Conservation (phyloP, 2,797 vertebrate genomes). For the Gymnodraco acuticeps region DNA sequence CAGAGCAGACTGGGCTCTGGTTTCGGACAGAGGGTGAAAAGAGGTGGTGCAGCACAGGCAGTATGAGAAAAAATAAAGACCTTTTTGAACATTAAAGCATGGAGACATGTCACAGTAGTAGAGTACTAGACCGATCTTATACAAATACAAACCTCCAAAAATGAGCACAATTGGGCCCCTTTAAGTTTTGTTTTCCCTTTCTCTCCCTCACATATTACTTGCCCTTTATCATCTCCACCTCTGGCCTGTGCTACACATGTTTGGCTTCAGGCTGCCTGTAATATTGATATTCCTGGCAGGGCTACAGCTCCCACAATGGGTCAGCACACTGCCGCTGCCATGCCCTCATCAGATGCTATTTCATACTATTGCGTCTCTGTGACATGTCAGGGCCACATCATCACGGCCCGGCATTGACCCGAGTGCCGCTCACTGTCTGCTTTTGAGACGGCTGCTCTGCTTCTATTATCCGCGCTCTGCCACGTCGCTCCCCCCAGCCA, state of each 20-base stretch:
- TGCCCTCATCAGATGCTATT: neutral
- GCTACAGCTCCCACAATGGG: conserved; percentile 47
- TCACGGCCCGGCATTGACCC: conserved; percentile 18
- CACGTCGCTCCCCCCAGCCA: conserved; percentile 21
- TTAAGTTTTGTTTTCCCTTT: conserved; percentile 54
- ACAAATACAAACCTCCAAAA: no score
- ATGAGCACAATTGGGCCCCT: neutral
- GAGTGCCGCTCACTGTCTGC: conserved; percentile 17
- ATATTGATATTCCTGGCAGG: conserved; percentile 47
- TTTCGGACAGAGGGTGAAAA: no score
- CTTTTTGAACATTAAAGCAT: no score
- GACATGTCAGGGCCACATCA: conserved; percentile 39
- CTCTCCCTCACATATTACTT: conserved; percentile 2
- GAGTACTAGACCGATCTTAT: no score
- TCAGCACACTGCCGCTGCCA: neutral
- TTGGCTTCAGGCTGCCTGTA: conserved; percentile 21
- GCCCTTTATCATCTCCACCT: conserved; percentile 13
- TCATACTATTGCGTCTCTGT: conserved; percentile 9
- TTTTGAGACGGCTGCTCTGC: conserved; percentile 13
- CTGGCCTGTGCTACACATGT: conserved; percentile 31
- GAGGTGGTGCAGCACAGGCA: no score
- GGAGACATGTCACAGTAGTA: no score
- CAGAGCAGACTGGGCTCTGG: no score
- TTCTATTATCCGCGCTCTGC: conserved; percentile 24
- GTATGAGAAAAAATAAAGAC: no score